These are phyloP conservation scores for Timema podura DNA, from an alignment of 2,888 invertebrate genomes.

Conservation along the genomic window DNA sequence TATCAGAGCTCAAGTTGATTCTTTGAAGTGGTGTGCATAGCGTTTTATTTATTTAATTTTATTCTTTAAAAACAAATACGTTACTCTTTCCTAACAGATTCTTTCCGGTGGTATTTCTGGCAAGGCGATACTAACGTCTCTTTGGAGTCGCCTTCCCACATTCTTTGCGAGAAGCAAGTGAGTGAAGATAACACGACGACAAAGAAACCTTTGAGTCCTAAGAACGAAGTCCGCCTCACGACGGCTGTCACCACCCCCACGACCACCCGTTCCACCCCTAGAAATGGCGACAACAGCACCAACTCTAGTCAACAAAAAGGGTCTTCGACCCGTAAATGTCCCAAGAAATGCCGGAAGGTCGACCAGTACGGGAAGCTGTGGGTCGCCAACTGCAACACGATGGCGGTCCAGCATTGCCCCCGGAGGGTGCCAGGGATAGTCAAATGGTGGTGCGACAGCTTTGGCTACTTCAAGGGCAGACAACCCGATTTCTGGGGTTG, in stretches of 20 bases:
- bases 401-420: background rate
- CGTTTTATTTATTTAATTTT: too few relatives aligned
- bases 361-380: slow-evolving; percentile 2
- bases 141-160: background rate
- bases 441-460: slow-evolving; percentile 6
- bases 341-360: background rate
- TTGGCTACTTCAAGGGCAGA: background rate
- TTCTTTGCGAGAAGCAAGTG: background rate
- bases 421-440: background rate
- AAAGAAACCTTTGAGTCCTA: background rate
- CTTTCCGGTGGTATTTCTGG: too few relatives aligned
- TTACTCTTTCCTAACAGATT: too few relatives aligned
- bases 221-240: background rate
- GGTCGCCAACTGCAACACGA: background rate
- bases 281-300: too few relatives aligned
- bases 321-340: background rate
- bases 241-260: background rate
- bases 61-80: too few relatives aligned
- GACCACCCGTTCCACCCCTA: background rate
- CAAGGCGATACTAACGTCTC: too few relatives aligned
- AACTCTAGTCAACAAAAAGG: too few relatives aligned
- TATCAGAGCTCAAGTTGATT: too few relatives aligned
- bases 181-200: too few relatives aligned
- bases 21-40: too few relatives aligned
- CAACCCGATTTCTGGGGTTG: slow-evolving; percentile 8